Evolutionary conservation across 1,140 invertebrate genomes (phyloP).

Genomic region (Heliconius himera): DNA sequence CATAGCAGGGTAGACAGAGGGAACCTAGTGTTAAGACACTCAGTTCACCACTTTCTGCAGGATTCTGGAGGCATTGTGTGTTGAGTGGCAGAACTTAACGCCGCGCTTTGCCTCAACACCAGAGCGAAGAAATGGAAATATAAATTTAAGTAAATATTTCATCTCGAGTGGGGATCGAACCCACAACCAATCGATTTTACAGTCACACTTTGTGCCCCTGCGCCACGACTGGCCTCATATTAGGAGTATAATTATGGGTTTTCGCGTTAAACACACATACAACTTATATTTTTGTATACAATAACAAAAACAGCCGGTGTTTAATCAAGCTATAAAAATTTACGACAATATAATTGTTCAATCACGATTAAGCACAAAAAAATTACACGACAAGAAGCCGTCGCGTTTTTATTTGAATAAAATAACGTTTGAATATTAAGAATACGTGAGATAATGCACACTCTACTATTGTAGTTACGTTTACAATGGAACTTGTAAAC

Average conservation of each 20-base stretch:
- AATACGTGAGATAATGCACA: slow-evolving; percentile 42
- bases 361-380: slow-evolving; percentile 23
- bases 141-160: no score
- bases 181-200: no score
- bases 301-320: background rate
- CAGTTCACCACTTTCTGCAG: no score
- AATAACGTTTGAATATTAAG: slow-evolving; percentile 30
- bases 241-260: background rate
- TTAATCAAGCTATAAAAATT: background rate
- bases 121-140: no score
- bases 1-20: no score
- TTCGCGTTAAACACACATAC: background rate
- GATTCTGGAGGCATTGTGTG: no score
- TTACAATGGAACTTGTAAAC: slow-evolving; percentile 52
- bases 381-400: slow-evolving; percentile 20
- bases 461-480: slow-evolving; percentile 35
- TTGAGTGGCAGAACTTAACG: no score
- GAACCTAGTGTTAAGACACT: no score
- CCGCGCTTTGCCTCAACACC: no score
- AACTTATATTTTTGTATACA: background rate
- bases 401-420: slow-evolving; percentile 17
- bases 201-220: no score
- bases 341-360: slow-evolving; percentile 30
- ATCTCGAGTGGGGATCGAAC: no score
- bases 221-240: no score